Conservation (phyloP, 2,113 vertebrate genomes). For the Jaculus jaculus region DNA sequence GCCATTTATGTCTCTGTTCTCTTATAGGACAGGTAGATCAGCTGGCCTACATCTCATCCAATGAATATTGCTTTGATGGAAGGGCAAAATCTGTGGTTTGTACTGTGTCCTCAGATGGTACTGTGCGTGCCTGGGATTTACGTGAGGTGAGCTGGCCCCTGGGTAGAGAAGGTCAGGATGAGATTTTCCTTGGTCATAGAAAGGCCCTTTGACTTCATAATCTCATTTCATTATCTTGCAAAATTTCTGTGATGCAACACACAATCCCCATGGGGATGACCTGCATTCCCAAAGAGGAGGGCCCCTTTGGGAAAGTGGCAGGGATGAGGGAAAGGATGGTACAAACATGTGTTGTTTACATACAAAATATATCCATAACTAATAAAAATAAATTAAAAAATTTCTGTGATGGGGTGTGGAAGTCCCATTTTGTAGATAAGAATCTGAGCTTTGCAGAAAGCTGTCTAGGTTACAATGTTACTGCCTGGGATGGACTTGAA, state of each 20-base stretch:
- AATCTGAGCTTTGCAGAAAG: background rate
- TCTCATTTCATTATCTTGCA: background rate
- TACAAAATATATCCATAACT: no score
- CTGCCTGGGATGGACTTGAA: background rate
- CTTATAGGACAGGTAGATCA: constrained; percentile 84
- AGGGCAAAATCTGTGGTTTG: constrained; percentile 79
- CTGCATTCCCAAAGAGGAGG: no score
- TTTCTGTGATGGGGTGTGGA: background rate
- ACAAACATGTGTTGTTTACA: no score
- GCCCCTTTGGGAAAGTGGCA: no score
- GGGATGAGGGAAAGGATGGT: no score
- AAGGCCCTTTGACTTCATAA: background rate
- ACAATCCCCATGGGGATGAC: no score
- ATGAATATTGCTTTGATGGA: constrained; percentile 74
- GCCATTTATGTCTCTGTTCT: constrained; percentile 5
- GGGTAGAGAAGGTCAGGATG: background rate
- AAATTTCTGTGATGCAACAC: background rate
- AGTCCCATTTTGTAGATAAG: background rate
- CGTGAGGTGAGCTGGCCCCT: constrained; percentile 77
- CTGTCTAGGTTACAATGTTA: background rate
- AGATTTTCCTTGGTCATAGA: background rate
- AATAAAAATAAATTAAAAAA: no score
- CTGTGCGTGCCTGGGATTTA: constrained; percentile 86
- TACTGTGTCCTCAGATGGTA: constrained; percentile 85
- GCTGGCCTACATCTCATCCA: constrained; percentile 82